These are phyloP conservation scores for Aleiodes alternator DNA, from an alignment of 2,888 invertebrate genomes.

Conservation along the genomic window DNA sequence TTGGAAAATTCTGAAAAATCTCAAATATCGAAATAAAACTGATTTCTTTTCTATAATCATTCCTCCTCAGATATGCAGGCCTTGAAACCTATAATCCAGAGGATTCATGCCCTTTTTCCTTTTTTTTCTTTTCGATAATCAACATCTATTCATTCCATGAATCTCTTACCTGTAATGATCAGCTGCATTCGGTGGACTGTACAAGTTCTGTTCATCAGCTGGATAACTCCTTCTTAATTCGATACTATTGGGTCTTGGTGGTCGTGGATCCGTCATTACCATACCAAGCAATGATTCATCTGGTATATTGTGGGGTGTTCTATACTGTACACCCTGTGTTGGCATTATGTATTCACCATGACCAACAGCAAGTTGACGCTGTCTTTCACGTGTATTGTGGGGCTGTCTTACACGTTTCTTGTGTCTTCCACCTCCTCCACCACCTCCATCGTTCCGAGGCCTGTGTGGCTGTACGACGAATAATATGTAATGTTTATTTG, in stretches of 20 bases:
- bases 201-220: conserved; percentile 71
- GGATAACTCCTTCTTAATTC: conserved; percentile 84
- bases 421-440: conserved; percentile 81
- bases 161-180: conserved; percentile 70
- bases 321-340: conserved; percentile 78
- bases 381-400: conserved; percentile 91
- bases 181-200: conserved; percentile 71
- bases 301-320: conserved; percentile 78
- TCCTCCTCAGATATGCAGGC: background rate
- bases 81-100: background rate
- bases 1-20: too few species aligned
- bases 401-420: conserved; percentile 90
- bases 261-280: conserved; percentile 80
- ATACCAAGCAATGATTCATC: conserved; percentile 77
- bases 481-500: conserved; percentile 37
- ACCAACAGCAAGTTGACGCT: conserved; percentile 88
- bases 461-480: conserved; percentile 77
- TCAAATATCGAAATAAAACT: too few species aligned
- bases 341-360: conserved; percentile 92
- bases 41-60: too few species aligned
- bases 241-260: conserved; percentile 91
- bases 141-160: background rate
- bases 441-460: conserved; percentile 78
- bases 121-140: background rate
- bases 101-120: background rate